Percentiles rank a stretch among this genome's conserved stretches.
These are phyloP conservation scores for Napeogenes inachia DNA, from an alignment of 2,888 invertebrate species.

Conservation along the genomic window DNA sequence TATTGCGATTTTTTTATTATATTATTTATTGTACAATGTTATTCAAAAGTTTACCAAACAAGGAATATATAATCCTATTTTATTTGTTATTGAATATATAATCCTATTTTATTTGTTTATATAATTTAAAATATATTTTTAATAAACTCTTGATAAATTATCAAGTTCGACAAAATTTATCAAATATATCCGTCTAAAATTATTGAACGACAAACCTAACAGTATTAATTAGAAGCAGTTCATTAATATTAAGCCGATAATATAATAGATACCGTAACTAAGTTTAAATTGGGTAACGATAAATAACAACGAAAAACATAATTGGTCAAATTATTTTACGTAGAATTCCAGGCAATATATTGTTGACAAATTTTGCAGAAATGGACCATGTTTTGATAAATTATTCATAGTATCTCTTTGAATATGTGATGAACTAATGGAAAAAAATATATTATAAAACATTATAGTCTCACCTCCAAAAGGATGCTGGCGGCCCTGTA, in stretches of 20 bases:
- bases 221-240: slow-evolving; percentile 11
- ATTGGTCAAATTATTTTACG: slow-evolving; percentile 13
- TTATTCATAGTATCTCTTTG: too few relatives aligned
- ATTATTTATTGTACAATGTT: too few relatives aligned
- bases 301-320: slow-evolving; percentile 11
- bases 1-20: too few relatives aligned
- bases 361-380: too few relatives aligned
- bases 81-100: too few relatives aligned
- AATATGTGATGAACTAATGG: too few relatives aligned
- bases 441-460: background rate
- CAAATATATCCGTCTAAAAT: slow-evolving; percentile 7
- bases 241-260: background rate
- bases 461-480: slow-evolving; percentile 80
- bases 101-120: too few relatives aligned
- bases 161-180: background rate
- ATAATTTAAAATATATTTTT: too few relatives aligned
- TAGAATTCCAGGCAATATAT: slow-evolving; percentile 10
- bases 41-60: too few relatives aligned
- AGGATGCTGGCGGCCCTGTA: slow-evolving; percentile 88
- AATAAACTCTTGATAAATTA: too few relatives aligned
- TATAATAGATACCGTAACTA: slow-evolving; percentile 1
- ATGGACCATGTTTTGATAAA: too few relatives aligned
- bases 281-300: slow-evolving; percentile 13
- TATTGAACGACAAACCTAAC: slow-evolving; percentile 2
- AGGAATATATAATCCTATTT: too few relatives aligned